Conservation (phyloP, 2,888 invertebrate species). For the Cheilosia impressa region DNA sequence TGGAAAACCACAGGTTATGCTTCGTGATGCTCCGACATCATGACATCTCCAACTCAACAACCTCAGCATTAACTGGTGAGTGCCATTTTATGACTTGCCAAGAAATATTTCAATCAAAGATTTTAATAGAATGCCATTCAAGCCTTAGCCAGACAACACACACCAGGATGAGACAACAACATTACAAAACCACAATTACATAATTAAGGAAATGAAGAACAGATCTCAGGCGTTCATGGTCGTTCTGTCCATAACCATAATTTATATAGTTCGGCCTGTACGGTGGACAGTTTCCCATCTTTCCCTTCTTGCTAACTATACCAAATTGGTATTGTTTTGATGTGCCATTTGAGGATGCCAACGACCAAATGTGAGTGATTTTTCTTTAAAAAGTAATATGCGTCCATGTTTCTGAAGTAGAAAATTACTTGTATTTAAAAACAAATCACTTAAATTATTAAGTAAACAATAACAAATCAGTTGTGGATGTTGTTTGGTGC, state of each 20-base stretch:
- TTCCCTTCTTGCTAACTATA: conserved; percentile 23
- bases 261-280: conserved; percentile 19
- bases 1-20: too few relatives aligned
- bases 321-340: conserved; percentile 7
- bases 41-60: too few relatives aligned
- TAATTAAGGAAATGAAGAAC: conserved; percentile 49
- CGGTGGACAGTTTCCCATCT: not conserved
- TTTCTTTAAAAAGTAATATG: not conserved
- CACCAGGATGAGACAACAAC: conserved; percentile 30
- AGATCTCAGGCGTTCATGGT: conserved; percentile 28
- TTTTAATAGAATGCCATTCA: conserved; percentile 11
- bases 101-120: not conserved
- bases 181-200: conserved; percentile 45
- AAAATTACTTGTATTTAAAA: not conserved
- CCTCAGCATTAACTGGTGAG: not conserved
- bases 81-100: not conserved
- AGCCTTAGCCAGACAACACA: conserved; percentile 37
- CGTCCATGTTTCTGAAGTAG: not conserved
- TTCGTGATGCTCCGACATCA: too few relatives aligned
- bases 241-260: conserved; percentile 35
- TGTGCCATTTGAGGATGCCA: conserved; percentile 30
- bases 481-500: conserved; percentile 1
- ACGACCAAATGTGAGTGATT: not conserved
- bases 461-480: conserved; percentile 1
- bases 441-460: conserved; percentile 9